A percentile compares a stretch with the other conserved stretches of the same genome.
Conservation (phyloP, 1,140 invertebrate species). For the Rhyacophila brunnea region DNA sequence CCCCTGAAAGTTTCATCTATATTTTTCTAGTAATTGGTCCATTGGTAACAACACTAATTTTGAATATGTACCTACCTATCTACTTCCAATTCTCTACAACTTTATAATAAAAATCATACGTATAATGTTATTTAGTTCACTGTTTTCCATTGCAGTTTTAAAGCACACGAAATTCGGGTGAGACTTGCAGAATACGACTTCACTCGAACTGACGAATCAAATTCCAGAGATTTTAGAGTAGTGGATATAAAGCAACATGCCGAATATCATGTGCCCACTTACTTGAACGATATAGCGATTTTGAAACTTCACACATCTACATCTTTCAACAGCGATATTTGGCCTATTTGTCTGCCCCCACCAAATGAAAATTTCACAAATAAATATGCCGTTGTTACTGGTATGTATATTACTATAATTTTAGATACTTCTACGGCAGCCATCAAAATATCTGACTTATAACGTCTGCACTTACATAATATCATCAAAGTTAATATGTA, state of each 20-base stretch:
- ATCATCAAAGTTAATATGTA: not conserved
- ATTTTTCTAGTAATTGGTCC: no score
- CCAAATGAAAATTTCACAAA: slow-evolving; percentile 60
- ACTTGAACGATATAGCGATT: slow-evolving; percentile 80
- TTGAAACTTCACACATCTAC: slow-evolving; percentile 67
- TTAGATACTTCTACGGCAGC: not conserved
- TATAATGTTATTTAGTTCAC: no score
- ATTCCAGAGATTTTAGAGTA: slow-evolving; percentile 65
- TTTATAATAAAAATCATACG: no score
- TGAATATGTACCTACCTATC: no score
- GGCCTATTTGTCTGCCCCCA: slow-evolving; percentile 81
- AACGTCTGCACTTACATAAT: not conserved
- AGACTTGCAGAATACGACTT: slow-evolving; percentile 83
- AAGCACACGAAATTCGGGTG: slow-evolving; percentile 62
- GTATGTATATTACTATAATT: slow-evolving; percentile 40
- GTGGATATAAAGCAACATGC: slow-evolving; percentile 63
- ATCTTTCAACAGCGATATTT: slow-evolving; percentile 74
- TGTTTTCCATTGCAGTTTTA: slow-evolving; percentile 53
- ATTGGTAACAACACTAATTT: no score
- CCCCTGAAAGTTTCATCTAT: no score
- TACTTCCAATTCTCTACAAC: no score
- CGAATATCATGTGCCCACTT: slow-evolving; percentile 62
- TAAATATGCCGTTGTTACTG: slow-evolving; percentile 68
- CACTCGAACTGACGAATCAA: slow-evolving; percentile 59
- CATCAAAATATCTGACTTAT: not conserved